Percentiles rank a stretch among this genome's conserved stretches.
phyloP scores from a whole-genome alignment of 1,140 invertebrate species.

The Gryon sp. region DNA sequence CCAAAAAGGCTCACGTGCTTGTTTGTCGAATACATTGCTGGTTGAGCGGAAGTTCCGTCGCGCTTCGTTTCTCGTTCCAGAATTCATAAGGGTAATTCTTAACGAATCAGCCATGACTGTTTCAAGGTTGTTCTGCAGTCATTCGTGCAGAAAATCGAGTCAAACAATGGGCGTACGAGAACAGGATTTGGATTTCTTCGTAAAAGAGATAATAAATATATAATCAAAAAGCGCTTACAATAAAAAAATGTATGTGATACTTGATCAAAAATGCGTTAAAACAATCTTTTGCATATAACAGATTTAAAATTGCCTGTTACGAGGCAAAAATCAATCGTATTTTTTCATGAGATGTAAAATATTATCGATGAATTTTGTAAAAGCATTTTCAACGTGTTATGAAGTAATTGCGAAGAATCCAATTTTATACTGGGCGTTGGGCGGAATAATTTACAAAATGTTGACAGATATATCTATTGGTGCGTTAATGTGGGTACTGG shows the following conservation, averaged over 20 bases:
- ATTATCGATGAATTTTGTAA: not conserved
- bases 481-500: constrained; percentile 54
- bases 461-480: constrained; percentile 39
- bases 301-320: too few species aligned
- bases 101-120: constrained; percentile 58
- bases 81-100: constrained; percentile 49
- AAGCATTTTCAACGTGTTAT: not conserved
- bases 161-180: constrained; percentile 23
- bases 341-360: too few species aligned
- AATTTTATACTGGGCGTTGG: constrained; percentile 6
- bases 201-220: constrained; percentile 10
- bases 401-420: constrained; percentile 12
- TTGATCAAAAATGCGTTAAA: too few species aligned
- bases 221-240: constrained; percentile 19
- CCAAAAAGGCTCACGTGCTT: not conserved
- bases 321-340: constrained; percentile 10
- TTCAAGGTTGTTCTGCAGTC: constrained; percentile 47
- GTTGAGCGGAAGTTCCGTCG: constrained; percentile 29
- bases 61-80: constrained; percentile 51
- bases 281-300: too few species aligned
- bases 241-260: too few species aligned
- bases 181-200: constrained; percentile 7
- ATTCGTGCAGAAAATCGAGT: constrained; percentile 61
- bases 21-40: constrained; percentile 9
- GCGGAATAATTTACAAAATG: constrained; percentile 10